Evolutionary conservation across 2,113 vertebrate genomes (phyloP).

Genomic region (Crotalus viridis): DNA sequence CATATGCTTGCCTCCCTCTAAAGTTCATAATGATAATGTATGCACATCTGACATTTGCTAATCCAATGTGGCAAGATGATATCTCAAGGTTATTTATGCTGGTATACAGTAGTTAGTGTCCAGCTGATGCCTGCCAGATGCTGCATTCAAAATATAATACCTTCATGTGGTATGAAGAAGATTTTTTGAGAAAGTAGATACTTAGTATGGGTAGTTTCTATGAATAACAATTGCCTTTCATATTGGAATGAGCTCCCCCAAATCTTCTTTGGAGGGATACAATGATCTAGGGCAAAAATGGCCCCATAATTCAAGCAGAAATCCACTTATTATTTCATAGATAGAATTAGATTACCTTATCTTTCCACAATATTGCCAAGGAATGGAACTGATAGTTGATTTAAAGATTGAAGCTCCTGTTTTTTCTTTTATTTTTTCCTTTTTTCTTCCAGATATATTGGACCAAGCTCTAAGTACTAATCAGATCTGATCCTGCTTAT

Average conservation of each 20-base stretch:
- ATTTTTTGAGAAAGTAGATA: not conserved
- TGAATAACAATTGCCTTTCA: not conserved
- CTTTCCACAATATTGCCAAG: not conserved
- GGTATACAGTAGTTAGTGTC: not conserved
- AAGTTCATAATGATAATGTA: not conserved
- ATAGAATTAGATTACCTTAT: not conserved
- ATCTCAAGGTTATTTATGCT: not conserved
- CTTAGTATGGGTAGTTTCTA: not conserved
- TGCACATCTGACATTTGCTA: not conserved
- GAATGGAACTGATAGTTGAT: not conserved
- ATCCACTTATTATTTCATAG: not conserved
- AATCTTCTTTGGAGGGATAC: not conserved
- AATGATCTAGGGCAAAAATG: not conserved
- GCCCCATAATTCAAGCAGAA: not conserved
- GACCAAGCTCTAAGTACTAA: not conserved
- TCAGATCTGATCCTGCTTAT: not conserved
- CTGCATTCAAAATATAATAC: not conserved
- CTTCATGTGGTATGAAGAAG: not conserved
- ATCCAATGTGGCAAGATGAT: not conserved
- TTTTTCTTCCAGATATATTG: not conserved
- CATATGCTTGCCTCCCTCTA: not conserved
- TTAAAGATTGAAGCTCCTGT: not conserved
- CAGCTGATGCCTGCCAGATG: not conserved
- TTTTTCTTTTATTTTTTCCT: accelerated
- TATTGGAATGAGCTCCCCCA: not conserved